Evolutionary conservation across 2,113 vertebrate species (phyloP), one percentile per base, ranked within the genome.

Genomic region (Apteryx owenii): DNA sequence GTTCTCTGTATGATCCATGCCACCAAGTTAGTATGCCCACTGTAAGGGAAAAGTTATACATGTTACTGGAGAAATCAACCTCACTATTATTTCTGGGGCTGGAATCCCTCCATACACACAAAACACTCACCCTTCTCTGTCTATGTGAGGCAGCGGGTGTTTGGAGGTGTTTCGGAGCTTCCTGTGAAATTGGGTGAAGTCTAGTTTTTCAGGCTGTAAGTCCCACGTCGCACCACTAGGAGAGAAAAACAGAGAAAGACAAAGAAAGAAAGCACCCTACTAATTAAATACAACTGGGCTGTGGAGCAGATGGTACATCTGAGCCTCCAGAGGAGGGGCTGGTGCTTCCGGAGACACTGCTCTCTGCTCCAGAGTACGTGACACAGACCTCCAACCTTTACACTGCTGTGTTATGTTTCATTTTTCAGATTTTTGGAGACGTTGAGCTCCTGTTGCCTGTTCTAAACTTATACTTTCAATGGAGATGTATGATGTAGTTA

Each of bases 171-270:
- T 99, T 69, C 98, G 95, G 60, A 98, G 97, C 96, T 99, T 99
- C 89, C 98, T 98, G 95, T 99, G 99, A 93, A 99, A 99, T 80
- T 99, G 99, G 22, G 98, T 99, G 97, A 99, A 99, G 97, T 99
- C 99, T 96, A 99, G 98, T 98, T 99, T 99, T 97, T 99, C 99
- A 6, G 99, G 99, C 96, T 99, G 99, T 88, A 99, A 98, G 89
- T 99, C 99, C 99, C 99, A 99, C 40, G 99, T 99, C 10, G 99
- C 99, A 88, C 99, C 99, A 90, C 99, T 99, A 79, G 36, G 93
- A 92, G 38, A 88, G 46, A 91, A 87, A 94, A 89, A n/a, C 36
- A 77, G 40, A 46, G 14, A 95, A 84, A 95, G 69, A 73, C 53
- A 72, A 73, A 91, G 79, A 26, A 68, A 90, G 48, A 22, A 90